Evolutionary conservation across 1,140 invertebrate genomes (phyloP).

Genomic region (Drosophila melanica): DNA sequence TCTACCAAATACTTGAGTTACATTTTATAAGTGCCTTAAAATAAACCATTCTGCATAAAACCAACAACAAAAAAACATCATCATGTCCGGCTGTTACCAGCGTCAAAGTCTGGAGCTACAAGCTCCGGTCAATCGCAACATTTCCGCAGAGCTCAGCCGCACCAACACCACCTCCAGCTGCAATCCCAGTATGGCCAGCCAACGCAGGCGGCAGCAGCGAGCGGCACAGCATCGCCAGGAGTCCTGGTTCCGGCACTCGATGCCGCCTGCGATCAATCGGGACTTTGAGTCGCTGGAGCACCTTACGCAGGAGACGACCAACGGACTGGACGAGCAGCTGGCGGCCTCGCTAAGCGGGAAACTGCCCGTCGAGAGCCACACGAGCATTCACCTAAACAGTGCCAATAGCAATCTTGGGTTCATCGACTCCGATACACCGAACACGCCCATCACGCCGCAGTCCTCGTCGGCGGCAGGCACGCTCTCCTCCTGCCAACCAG

Average conservation of each 20-base stretch:
- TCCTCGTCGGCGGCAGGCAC: constrained; percentile 60
- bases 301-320: constrained; percentile 52
- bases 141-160: constrained; percentile 24
- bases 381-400: constrained; percentile 78
- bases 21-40: constrained; percentile 54
- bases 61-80: constrained; percentile 7
- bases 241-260: constrained; percentile 78
- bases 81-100: constrained; percentile 56
- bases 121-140: constrained; percentile 21
- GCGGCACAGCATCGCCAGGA: constrained; percentile 67
- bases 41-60: constrained; percentile 9
- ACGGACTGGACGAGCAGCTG: constrained; percentile 72
- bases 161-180: constrained; percentile 34
- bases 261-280: constrained; percentile 73
- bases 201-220: constrained; percentile 66
- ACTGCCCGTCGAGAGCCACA: constrained; percentile 41
- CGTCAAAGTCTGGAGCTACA: constrained; percentile 70
- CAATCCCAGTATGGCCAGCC: constrained; percentile 22
- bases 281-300: constrained; percentile 77
- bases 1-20: constrained; percentile 20
- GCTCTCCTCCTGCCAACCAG: constrained; percentile 50
- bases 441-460: constrained; percentile 60
- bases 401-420: constrained; percentile 79
- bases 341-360: constrained; percentile 65
- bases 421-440: constrained; percentile 78